These are phyloP conservation scores for Oryctolagus cuniculus DNA, from an alignment of 2,113 vertebrate species.

Conservation along the genomic window DNA sequence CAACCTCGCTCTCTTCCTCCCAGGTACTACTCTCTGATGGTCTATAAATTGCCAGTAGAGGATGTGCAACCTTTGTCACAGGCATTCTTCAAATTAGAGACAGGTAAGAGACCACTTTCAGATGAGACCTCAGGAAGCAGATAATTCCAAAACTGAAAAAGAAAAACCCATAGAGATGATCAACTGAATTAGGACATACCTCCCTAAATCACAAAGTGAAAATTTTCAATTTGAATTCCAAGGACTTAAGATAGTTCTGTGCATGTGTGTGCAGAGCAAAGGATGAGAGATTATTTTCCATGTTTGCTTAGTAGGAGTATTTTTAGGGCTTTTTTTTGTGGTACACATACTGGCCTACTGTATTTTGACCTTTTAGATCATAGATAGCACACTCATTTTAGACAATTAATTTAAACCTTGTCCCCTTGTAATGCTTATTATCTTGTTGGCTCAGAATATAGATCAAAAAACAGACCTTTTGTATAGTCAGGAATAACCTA, in stretches of 20 bases:
- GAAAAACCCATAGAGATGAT: neutral
- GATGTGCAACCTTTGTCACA: conserved; percentile 2
- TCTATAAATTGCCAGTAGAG: neutral
- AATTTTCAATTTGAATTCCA: neutral
- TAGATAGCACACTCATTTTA: neutral
- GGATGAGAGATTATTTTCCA: neutral
- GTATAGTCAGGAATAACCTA: neutral
- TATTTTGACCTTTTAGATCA: neutral
- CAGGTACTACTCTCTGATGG: conserved; percentile 22
- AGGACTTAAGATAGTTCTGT: neutral
- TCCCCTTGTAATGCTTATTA: neutral
- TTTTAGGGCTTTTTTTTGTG: neutral
- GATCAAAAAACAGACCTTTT: neutral
- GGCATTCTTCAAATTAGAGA: conserved; percentile 38
- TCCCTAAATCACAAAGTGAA: neutral
- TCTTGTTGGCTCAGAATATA: neutral
- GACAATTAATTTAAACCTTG: neutral
- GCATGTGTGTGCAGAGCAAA: neutral
- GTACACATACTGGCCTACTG: neutral
- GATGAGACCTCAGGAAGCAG: neutral
- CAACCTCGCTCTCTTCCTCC: neutral
- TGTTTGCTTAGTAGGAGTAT: neutral
- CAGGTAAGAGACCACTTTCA: neutral
- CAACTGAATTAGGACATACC: neutral
- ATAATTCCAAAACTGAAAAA: neutral